Evolutionary conservation across 1,140 invertebrate species (phyloP), one percentile per base, ranked within the genome.

Genomic region (Leptinotarsa lineolata): DNA sequence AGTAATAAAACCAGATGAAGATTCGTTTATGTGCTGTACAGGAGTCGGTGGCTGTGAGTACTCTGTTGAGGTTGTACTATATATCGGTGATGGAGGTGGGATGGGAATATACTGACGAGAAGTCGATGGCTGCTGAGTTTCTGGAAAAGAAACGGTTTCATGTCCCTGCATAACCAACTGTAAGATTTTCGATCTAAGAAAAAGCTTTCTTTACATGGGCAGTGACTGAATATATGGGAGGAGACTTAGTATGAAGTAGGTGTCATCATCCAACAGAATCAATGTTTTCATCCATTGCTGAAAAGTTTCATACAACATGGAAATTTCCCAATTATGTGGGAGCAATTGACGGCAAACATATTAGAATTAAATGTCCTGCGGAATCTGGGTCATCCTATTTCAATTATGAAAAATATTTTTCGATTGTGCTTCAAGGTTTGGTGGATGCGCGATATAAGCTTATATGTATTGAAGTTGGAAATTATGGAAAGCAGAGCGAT

Each of bases 361-460:
- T 60, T 60, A n/a, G n/a, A 60, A 60, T 60, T 60, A 60, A 60
- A 60, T 60, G 59, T 60, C 59, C 16, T 60, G 59, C 20, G n/a
- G n/a, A 60, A 60, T 60, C 59, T 21, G n/a, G 59, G 6, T 60
- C 59, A 60, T 60, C n/a, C 59, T 60, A 60, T 60, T 60, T 60
- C 59, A 60, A 60, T 60, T 60, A 60, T 60, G n/a, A 60, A 60
- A 60, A 60, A 60, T 60, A 60, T 60, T 60, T 60, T 60, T 60
- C n/a, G 59, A 60, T 60, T 60, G 59, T 60, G 59, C 76, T 88
- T 22, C 77, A 86, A 69, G 87, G 82, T 6, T 60, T 87, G 11
- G 85, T 84, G 13, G 86, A 89, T 80, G 82, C 82, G 3, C 77
- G 85, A 68, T 87, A 83, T 74, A 82, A 82, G 72, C 87, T 87